Percentiles rank a stretch among this genome's conserved stretches.
These are phyloP conservation scores for Strigamia crassipes DNA, from an alignment of 2,888 invertebrate species.

Conservation along the genomic window DNA sequence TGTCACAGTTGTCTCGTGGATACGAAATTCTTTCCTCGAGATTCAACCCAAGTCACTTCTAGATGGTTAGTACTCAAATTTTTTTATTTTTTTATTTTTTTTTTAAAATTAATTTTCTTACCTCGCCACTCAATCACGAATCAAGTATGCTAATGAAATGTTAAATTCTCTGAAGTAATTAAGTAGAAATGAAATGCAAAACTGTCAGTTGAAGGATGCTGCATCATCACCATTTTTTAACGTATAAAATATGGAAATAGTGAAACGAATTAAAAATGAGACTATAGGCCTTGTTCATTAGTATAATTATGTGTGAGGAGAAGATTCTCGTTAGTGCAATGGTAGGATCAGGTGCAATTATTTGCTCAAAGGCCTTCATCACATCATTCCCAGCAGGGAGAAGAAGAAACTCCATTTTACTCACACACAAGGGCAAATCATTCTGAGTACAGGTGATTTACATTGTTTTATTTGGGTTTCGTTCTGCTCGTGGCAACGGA, in stretches of 20 bases:
- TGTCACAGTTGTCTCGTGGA: constrained; percentile 87
- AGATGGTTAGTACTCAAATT: constrained; percentile 51
- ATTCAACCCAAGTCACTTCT: constrained; percentile 52
- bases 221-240: not conserved
- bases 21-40: constrained; percentile 66
- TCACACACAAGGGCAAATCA: not conserved
- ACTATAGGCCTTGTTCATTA: constrained; percentile 26
- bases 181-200: constrained; percentile 21
- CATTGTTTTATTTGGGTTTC: not conserved
- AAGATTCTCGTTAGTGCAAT: constrained; percentile 36
- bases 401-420: constrained; percentile 19
- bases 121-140: not conserved
- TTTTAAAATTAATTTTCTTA: not conserved
- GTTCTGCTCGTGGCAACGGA: not conserved
- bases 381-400: not conserved
- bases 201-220: not conserved
- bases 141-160: constrained; percentile 32
- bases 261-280: not conserved
- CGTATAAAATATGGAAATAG: not conserved
- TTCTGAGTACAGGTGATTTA: constrained; percentile 25
- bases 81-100: not conserved
- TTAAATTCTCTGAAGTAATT: constrained; percentile 26
- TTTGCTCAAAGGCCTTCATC: constrained; percentile 39
- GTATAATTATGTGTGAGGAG: constrained; percentile 37
- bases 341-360: constrained; percentile 40